Evolutionary conservation across 2,888 invertebrate genomes (phyloP), one percentile per base, ranked within the genome.

Genomic region (Sphaerophoria rueppellii): DNA sequence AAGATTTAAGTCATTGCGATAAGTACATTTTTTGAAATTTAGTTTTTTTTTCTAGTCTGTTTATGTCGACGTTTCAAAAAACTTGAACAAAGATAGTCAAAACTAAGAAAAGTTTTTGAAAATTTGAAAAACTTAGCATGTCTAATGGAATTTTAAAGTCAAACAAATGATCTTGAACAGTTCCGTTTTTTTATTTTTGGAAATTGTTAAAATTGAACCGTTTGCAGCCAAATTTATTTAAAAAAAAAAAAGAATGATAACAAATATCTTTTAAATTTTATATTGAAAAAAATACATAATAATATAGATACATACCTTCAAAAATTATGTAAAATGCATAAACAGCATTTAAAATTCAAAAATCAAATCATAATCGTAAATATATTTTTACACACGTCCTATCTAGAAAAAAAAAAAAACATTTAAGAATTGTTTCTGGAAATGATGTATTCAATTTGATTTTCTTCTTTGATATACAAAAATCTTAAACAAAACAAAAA

Each of bases 301-400:
- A 43, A 4, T 40, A 40, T 11, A 43, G 32, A 4, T 24, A 77
- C 37, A 4, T 24, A 77, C 37, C 48, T 11, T 34, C 35, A 43
- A 48, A n/a, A 54, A n/a, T 55, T 43, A 32, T 14, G 34, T 5
- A 55, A 57, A 37, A 34, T 24, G 24, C 24, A 24, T 24, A 63
- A 34, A 32, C 57, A 61, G 43, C n/a, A 69, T 63, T 77, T 70
- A 35, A 73, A 63, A 78, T 78, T 73, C 63, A 78, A 58, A 24
- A 70, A 82, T 73, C 50, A 67, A 78, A 60, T 54, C 79, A 75
- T 74, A 75, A 75, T 79, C 82, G 74, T 74, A 73, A 65, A 75
- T 74, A 85, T 85, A 76, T 85, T 85, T 85, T 85, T 85, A 81
- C 80, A 85, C 70, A 85, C n/a, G n/a, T n/a, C 24, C 24, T 24